These are phyloP conservation scores for Lithophane ornitopus DNA, from an alignment of 2,888 invertebrate genomes.

Conservation along the genomic window DNA sequence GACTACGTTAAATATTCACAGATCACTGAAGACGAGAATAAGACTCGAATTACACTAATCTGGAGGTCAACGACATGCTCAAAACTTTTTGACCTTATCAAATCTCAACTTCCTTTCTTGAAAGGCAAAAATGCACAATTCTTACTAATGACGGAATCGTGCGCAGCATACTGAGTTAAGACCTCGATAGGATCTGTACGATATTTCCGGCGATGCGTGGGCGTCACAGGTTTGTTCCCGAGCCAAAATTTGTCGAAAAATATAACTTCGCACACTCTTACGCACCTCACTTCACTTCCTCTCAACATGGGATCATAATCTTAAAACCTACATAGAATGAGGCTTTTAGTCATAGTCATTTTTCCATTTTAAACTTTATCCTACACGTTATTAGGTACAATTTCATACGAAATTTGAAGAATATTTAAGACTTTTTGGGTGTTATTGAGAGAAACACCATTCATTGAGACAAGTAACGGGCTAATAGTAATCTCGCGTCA, in stretches of 20 bases:
- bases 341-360: slow-evolving; percentile 59
- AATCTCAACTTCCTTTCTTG: slow-evolving; percentile 80
- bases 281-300: slow-evolving; percentile 79
- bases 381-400: slow-evolving; percentile 66
- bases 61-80: slow-evolving; percentile 73
- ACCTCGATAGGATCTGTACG: slow-evolving; percentile 83
- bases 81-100: slow-evolving; percentile 78
- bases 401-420: slow-evolving; percentile 68
- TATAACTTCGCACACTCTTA: slow-evolving; percentile 82
- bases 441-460: slow-evolving; percentile 83
- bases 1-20: slow-evolving; percentile 46
- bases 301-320: slow-evolving; percentile 77
- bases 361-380: slow-evolving; percentile 71
- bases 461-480: slow-evolving; percentile 90
- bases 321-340: slow-evolving; percentile 76
- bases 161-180: slow-evolving; percentile 80
- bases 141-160: slow-evolving; percentile 88
- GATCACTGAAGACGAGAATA: slow-evolving; percentile 49
- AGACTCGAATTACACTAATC: slow-evolving; percentile 51
- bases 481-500: slow-evolving; percentile 87
- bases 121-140: slow-evolving; percentile 83
- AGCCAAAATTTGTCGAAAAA: slow-evolving; percentile 73
- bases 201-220: slow-evolving; percentile 87
- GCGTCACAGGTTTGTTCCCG: slow-evolving; percentile 80
- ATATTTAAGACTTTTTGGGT: slow-evolving; percentile 80